Percentiles rank a stretch among this genome's conserved stretches.
Evolutionary conservation across 2,797 vertebrate genomes (phyloP).

Genomic region (Enteromius afrohamiltoni): DNA sequence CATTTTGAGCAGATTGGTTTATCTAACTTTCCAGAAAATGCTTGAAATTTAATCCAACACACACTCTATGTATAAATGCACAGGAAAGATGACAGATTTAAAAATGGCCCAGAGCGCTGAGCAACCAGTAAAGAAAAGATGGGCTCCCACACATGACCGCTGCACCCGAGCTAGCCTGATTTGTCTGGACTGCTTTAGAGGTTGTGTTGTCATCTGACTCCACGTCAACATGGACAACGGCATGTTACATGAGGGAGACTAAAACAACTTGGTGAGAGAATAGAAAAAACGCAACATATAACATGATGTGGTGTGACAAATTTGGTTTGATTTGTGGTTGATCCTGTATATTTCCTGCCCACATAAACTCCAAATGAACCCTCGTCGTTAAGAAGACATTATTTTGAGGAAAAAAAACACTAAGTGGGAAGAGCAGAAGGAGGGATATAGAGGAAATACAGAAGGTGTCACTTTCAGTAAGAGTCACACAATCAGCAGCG

Average conservation of each 20-base stretch:
- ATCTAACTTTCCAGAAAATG: conserved; percentile 80
- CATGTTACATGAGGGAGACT: background rate
- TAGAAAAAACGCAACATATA: conserved; percentile 1
- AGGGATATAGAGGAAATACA: conserved; percentile 81
- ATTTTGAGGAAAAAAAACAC: conserved; percentile 55
- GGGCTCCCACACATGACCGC: conserved; percentile 50
- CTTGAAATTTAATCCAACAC: conserved; percentile 78
- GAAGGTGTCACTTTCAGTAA: conserved; percentile 83
- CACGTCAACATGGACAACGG: conserved; percentile 25
- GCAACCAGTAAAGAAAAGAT: conserved; percentile 58
- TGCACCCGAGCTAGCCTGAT: conserved; percentile 26
- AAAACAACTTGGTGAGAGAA: conserved; percentile 2
- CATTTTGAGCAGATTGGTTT: conserved; percentile 77
- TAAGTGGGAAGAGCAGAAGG: conserved; percentile 71
- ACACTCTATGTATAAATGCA: conserved; percentile 69
- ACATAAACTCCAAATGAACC: conserved; percentile 45
- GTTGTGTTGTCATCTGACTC: conserved; percentile 34
- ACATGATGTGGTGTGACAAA: background rate
- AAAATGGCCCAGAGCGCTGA: conserved; percentile 65
- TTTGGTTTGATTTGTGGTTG: background rate
- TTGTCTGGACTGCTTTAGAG: conserved; percentile 25
- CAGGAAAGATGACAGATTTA: conserved; percentile 71
- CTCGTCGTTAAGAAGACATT: conserved; percentile 35
- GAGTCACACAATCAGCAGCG: conserved; percentile 76
- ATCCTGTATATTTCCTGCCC: conserved; percentile 14